Evolutionary conservation across 2,797 vertebrate genomes (phyloP).

Genomic region (Coregonus ussuriensis): DNA sequence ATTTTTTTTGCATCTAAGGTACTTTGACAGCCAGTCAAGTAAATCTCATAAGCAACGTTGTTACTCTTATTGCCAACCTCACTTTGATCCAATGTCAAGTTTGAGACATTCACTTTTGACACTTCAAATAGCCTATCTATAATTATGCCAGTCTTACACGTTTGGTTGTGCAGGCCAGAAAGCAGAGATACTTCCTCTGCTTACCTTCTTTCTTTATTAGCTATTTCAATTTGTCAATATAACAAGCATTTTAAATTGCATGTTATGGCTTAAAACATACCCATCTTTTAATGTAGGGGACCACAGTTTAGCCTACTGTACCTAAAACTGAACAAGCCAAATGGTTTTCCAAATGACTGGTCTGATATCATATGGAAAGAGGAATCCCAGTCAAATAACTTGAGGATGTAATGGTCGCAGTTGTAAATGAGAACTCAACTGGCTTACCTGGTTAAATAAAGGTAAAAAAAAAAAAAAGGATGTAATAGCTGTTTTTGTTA

Average conservation of each 20-base stretch:
- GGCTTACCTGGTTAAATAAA: no score
- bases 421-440: no score
- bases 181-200: no score
- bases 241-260: not conserved
- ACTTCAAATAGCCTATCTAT: no score
- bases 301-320: not conserved
- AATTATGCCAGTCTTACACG: no score
- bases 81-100: no score
- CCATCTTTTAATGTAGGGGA: not conserved
- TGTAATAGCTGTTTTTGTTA: constrained; percentile 40
- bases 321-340: constrained; percentile 15
- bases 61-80: not conserved
- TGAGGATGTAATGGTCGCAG: constrained; percentile 3
- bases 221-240: no score
- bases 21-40: not conserved
- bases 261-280: not conserved
- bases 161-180: no score
- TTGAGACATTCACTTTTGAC: no score
- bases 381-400: constrained; percentile 41
- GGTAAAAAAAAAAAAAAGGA: no score
- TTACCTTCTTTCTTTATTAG: no score
- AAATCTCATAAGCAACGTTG: not conserved
- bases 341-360: not conserved
- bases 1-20: not conserved
- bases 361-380: constrained; percentile 9